phyloP scores from a whole-genome alignment of 2,888 invertebrate genomes.

The Polyommatus icarus region DNA sequence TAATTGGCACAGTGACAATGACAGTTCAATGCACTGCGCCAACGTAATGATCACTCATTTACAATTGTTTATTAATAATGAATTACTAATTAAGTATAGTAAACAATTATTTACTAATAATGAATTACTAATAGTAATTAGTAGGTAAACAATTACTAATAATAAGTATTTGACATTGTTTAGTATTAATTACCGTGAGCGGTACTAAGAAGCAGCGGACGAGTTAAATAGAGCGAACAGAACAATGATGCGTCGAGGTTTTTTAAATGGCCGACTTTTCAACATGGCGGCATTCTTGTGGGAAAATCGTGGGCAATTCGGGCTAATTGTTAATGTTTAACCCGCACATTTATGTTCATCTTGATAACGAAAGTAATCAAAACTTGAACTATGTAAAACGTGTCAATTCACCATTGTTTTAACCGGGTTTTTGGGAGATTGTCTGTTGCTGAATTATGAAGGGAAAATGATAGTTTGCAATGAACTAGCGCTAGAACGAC shows the following conservation, averaged over 20 bases:
- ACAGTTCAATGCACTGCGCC: background rate
- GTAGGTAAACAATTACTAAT: no score
- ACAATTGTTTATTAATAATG: background rate
- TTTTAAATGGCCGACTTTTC: constrained; percentile 44
- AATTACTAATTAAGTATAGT: background rate
- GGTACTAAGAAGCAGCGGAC: constrained; percentile 51
- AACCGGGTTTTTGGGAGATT: background rate
- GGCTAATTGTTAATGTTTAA: constrained; percentile 23
- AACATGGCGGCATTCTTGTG: constrained; percentile 20
- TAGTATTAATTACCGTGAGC: constrained; percentile 16
- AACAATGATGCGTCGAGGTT: constrained; percentile 66
- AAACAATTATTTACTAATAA: background rate
- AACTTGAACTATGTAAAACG: background rate
- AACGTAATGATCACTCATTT: background rate
- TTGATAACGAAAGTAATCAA: constrained; percentile 15
- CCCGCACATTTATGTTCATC: background rate
- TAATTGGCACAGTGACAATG: background rate
- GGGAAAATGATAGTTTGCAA: background rate
- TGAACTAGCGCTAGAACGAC: background rate
- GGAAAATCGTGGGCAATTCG: constrained; percentile 10
- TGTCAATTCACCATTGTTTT: constrained; percentile 8
- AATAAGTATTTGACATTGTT: constrained; percentile 1
- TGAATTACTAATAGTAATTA: background rate
- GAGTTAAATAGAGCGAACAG: constrained; percentile 69
- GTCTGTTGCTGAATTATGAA: background rate